phyloP scores from a whole-genome alignment of 2,797 vertebrate species.

The Pampus argenteus region DNA sequence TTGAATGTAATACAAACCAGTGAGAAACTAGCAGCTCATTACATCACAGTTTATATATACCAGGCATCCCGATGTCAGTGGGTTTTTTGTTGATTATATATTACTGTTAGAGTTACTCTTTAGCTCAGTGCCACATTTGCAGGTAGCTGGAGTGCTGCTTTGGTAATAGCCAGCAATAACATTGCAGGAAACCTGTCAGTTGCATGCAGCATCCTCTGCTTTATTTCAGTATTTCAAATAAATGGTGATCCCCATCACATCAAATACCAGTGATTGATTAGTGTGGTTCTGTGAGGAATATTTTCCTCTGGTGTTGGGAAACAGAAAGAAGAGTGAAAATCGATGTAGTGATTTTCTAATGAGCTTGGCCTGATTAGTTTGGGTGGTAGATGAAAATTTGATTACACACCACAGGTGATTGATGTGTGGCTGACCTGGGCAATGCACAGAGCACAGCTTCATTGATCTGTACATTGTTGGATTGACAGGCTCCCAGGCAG shows the following conservation, averaged over 20 bases:
- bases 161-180: slow-evolving; percentile 60
- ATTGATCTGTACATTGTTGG: slow-evolving; percentile 76
- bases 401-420: slow-evolving; percentile 83
- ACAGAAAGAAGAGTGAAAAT: slow-evolving; percentile 70
- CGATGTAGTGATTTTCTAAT: slow-evolving; percentile 84
- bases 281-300: slow-evolving; percentile 57
- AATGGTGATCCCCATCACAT: slow-evolving; percentile 69
- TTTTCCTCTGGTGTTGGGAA: slow-evolving; percentile 72
- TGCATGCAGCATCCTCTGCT: slow-evolving; percentile 57
- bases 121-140: slow-evolving; percentile 39
- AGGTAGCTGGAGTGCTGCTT: slow-evolving; percentile 36
- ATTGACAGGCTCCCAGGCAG: slow-evolving; percentile 74
- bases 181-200: slow-evolving; percentile 67
- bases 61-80: background rate
- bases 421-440: slow-evolving; percentile 81
- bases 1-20: background rate
- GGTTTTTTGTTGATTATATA: slow-evolving; percentile 38
- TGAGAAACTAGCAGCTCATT: background rate
- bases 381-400: slow-evolving; percentile 83
- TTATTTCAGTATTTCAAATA: slow-evolving; percentile 74
- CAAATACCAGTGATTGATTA: slow-evolving; percentile 80
- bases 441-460: slow-evolving; percentile 60
- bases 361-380: slow-evolving; percentile 85
- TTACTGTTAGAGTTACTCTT: slow-evolving; percentile 26
- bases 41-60: background rate